Evolutionary conservation across 37 sponge, comb jelly and placozoan species (phyloP).

Genomic region (Eunapius fragilis): DNA sequence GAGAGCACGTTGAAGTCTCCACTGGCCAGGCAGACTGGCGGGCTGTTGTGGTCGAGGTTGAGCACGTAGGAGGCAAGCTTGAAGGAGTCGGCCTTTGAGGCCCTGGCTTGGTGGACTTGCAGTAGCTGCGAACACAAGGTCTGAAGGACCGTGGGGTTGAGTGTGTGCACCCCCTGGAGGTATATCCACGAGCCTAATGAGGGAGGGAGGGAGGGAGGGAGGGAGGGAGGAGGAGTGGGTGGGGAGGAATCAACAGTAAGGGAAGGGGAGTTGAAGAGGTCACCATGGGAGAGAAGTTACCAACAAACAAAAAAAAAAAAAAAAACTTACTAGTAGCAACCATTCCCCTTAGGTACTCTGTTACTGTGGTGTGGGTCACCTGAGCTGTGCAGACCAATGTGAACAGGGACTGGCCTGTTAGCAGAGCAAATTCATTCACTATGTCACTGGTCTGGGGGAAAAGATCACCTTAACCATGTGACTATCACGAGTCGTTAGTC

Average conservation of each 20-base stretch:
- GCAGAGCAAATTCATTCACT: constrained; percentile 28
- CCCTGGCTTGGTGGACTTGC: constrained; percentile 21
- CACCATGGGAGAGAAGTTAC: neutral
- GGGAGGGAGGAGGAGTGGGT: neutral
- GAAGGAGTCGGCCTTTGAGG: neutral
- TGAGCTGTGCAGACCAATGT: constrained; percentile 41
- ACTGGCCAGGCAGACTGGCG: constrained; percentile 42
- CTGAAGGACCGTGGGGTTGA: constrained; percentile 41
- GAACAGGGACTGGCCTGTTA: constrained; percentile 38
- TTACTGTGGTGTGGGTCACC: neutral
- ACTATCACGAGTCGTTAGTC: neutral
- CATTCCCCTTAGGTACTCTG: constrained; percentile 58
- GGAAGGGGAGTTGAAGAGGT: neutral
- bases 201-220: neutral
- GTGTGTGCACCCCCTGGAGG: constrained; percentile 27
- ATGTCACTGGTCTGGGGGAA: constrained; percentile 17
- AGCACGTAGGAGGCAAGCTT: constrained; percentile 11
- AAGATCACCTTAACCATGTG: neutral
- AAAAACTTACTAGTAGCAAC: constrained; percentile 53
- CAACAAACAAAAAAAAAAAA: neutral
- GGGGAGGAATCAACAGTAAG: no score
- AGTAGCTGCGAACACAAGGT: constrained; percentile 12
- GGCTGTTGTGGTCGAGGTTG: constrained; percentile 1
- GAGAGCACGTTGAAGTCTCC: neutral
- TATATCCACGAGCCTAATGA: constrained; percentile 47